These are phyloP conservation scores for Euschistus heros DNA, from an alignment of 1,140 invertebrate genomes.

Conservation along the genomic window DNA sequence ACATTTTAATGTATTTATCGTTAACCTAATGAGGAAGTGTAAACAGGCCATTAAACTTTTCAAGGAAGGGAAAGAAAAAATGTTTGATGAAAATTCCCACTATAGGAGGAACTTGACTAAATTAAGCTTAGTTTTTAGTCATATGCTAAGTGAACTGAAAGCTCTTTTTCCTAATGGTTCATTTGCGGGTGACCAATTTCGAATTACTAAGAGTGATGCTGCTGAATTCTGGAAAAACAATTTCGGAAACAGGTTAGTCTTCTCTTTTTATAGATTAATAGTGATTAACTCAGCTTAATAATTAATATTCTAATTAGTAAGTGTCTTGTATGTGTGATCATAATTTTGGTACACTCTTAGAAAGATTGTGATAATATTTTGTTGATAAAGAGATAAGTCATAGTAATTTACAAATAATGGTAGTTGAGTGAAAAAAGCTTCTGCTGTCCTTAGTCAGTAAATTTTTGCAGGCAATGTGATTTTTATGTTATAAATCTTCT, in stretches of 20 bases:
- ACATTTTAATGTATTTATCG: constrained; percentile 96
- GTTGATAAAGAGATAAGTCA: too few relatives aligned
- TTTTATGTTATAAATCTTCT: too few relatives aligned
- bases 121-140: constrained; percentile 96
- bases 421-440: too few relatives aligned
- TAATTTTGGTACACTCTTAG: too few relatives aligned
- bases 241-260: constrained; percentile 85
- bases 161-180: constrained; percentile 93
- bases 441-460: too few relatives aligned
- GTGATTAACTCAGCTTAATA: neutral
- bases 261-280: neutral
- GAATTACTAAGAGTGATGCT: constrained; percentile 98
- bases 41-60: constrained; percentile 97
- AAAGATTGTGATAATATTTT: too few relatives aligned
- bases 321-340: too few relatives aligned
- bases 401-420: too few relatives aligned
- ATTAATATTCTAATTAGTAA: too few relatives aligned
- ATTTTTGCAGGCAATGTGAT: too few relatives aligned
- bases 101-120: constrained; percentile 94
- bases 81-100: constrained; percentile 96
- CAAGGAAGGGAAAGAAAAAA: constrained; percentile 96
- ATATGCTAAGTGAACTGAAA: constrained; percentile 98
- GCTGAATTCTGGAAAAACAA: constrained; percentile 95
- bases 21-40: constrained; percentile 95
- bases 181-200: constrained; percentile 93